Conservation (phyloP, 2,113 vertebrate genomes). For the Nansenia antarctica region DNA sequence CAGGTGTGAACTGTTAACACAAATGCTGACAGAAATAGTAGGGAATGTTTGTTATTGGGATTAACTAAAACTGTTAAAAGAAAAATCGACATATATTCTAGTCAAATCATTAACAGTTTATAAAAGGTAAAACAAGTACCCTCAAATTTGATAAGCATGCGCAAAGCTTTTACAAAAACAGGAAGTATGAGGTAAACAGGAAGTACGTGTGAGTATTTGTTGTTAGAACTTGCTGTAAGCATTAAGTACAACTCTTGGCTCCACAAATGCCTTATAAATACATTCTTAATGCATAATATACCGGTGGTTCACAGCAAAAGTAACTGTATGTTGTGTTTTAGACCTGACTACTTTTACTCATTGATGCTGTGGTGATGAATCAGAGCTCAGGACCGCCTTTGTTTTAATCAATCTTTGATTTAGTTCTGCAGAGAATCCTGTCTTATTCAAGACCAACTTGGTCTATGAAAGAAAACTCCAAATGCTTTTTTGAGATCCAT, state of each 20-base stretch:
- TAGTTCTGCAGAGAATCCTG: not conserved
- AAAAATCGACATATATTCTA: no score
- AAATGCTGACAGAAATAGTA: no score
- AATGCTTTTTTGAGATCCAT: not conserved
- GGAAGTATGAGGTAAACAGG: no score
- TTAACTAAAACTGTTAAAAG: no score
- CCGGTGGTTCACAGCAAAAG: not conserved
- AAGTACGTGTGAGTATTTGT: not conserved
- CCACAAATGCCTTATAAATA: not conserved
- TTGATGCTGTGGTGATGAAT: not conserved
- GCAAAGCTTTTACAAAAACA: no score
- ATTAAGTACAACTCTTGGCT: not conserved
- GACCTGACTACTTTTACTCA: not conserved
- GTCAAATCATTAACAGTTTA: no score
- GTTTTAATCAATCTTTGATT: not conserved
- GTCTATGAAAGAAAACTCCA: not conserved
- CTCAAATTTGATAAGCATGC: no score
- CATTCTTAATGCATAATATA: not conserved
- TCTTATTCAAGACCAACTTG: not conserved
- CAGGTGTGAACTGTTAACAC: no score
- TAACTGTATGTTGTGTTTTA: not conserved
- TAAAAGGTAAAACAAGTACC: no score
- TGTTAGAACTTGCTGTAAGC: not conserved
- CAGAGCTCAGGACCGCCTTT: conserved; percentile 9
- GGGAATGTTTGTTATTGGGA: no score